Conservation (phyloP, 2,888 invertebrate species). For the Caenorhabditis uteleia region DNA sequence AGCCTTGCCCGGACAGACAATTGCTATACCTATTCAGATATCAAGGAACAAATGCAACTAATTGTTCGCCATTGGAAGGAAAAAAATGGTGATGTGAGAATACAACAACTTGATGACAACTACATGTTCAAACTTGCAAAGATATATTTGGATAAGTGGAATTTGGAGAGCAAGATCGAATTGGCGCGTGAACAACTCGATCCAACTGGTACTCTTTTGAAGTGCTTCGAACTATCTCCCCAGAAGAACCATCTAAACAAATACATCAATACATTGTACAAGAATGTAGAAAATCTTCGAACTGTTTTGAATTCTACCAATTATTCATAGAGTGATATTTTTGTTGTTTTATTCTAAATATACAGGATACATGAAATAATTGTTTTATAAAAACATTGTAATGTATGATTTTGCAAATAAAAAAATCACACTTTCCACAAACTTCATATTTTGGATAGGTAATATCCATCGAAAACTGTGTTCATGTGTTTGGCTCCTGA, state of each 20-base stretch:
- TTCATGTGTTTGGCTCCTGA: too few species aligned
- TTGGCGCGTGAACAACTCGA: conserved; percentile 15
- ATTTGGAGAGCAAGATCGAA: conserved; percentile 11
- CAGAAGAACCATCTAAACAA: conserved; percentile 8
- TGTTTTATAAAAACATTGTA: too few species aligned
- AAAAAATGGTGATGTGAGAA: conserved; percentile 5
- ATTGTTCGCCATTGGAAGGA: conserved; percentile 16
- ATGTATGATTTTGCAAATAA: too few species aligned
- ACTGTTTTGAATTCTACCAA: conserved; percentile 17
- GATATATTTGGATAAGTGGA: conserved; percentile 16
- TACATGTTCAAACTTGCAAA: conserved; percentile 16
- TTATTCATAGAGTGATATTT: too few species aligned
- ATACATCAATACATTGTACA: conserved; percentile 18
- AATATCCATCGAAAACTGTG: too few species aligned
- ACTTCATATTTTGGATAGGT: too few species aligned
- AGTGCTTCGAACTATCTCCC: conserved; percentile 4
- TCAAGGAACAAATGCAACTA: conserved; percentile 9
- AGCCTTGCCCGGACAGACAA: conserved; percentile 14
- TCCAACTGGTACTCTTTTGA: conserved; percentile 7
- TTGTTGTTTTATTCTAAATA: too few species aligned
- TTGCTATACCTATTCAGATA: conserved; percentile 5
- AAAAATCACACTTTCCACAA: too few species aligned
- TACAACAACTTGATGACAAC: conserved; percentile 11
- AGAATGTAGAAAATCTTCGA: conserved; percentile 18
- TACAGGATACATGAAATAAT: too few species aligned